phyloP scores from a whole-genome alignment of 2,888 invertebrate species.

The Mechanitis messenoides region DNA sequence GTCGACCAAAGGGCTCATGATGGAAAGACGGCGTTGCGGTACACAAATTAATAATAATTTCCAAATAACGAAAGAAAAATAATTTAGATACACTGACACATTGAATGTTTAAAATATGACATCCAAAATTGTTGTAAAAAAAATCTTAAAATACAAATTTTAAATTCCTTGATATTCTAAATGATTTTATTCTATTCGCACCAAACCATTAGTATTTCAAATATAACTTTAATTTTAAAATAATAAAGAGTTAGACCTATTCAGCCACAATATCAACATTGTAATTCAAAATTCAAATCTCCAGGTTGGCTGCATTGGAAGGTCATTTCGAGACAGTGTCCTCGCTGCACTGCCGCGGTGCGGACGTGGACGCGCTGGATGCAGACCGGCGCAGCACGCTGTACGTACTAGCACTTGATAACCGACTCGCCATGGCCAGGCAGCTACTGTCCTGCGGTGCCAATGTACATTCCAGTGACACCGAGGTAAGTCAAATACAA shows the following conservation, averaged over 20 bases:
- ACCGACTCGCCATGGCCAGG: slow-evolving; percentile 88
- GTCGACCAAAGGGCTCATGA: slow-evolving; percentile 92
- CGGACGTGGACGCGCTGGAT: slow-evolving; percentile 92
- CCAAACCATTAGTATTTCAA: background rate
- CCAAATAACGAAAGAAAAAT: too few relatives aligned
- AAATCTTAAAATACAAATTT: too few relatives aligned
- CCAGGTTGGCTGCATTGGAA: slow-evolving; percentile 86
- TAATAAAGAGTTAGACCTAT: too few relatives aligned
- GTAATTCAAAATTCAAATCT: slow-evolving; percentile 14
- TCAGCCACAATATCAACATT: too few relatives aligned
- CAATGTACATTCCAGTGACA: slow-evolving; percentile 90
- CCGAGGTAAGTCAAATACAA: slow-evolving; percentile 76
- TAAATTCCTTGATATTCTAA: background rate
- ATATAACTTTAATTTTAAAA: too few relatives aligned
- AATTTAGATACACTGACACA: too few relatives aligned
- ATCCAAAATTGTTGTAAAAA: too few relatives aligned
- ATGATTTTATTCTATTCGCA: background rate
- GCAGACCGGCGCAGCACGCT: slow-evolving; percentile 94
- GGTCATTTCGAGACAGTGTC: slow-evolving; percentile 89
- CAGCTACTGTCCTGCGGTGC: slow-evolving; percentile 86
- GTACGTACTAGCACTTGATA: slow-evolving; percentile 93
- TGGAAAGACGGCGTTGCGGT: slow-evolving; percentile 91
- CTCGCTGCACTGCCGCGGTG: slow-evolving; percentile 82
- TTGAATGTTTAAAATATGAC: too few relatives aligned
- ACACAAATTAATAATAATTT: slow-evolving; percentile 7